phyloP scores from a whole-genome alignment of 2,113 vertebrate species.

The Taurulus bubalis region DNA sequence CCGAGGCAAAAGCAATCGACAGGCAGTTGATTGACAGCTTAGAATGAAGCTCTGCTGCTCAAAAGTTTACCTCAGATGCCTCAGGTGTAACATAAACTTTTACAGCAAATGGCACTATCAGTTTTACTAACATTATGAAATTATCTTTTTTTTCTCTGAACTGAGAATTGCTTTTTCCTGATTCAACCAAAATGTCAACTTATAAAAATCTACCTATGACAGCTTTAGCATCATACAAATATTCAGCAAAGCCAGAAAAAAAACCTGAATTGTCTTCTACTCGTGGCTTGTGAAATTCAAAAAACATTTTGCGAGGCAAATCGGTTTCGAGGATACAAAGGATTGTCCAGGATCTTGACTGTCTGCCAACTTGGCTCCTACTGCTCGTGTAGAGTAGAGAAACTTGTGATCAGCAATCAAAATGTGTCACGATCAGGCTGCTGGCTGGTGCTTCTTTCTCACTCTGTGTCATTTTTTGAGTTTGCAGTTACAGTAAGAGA shows the following conservation, averaged over 20 bases:
- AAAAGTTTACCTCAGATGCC: slow-evolving; percentile 32
- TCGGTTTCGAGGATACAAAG: slow-evolving; percentile 41
- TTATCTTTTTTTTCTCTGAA: slow-evolving; percentile 16
- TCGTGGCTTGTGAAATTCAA: slow-evolving; percentile 5
- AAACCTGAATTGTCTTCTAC: neutral
- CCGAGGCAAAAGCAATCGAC: slow-evolving; percentile 23
- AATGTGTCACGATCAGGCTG: slow-evolving; percentile 36
- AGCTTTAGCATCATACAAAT: neutral
- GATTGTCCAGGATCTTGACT: slow-evolving; percentile 44
- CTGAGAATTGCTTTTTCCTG: slow-evolving; percentile 16
- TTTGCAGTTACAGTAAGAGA: slow-evolving; percentile 8
- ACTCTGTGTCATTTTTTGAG: slow-evolving; percentile 13
- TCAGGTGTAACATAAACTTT: slow-evolving; percentile 4
- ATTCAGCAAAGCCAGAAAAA: neutral
- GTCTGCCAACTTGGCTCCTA: slow-evolving; percentile 33
- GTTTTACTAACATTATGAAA: slow-evolving; percentile 11
- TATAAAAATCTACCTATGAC: neutral
- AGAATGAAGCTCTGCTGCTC: slow-evolving; percentile 27
- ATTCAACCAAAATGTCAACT: slow-evolving; percentile 35
- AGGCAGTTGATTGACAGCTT: slow-evolving; percentile 54
- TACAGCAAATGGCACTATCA: slow-evolving; percentile 17
- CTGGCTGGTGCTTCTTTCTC: slow-evolving; percentile 31
- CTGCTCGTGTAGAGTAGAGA: slow-evolving; percentile 47
- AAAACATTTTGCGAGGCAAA: neutral
- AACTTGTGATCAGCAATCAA: slow-evolving; percentile 64